Conservation (phyloP, 2,113 vertebrate genomes). For the Cebus imitator region DNA sequence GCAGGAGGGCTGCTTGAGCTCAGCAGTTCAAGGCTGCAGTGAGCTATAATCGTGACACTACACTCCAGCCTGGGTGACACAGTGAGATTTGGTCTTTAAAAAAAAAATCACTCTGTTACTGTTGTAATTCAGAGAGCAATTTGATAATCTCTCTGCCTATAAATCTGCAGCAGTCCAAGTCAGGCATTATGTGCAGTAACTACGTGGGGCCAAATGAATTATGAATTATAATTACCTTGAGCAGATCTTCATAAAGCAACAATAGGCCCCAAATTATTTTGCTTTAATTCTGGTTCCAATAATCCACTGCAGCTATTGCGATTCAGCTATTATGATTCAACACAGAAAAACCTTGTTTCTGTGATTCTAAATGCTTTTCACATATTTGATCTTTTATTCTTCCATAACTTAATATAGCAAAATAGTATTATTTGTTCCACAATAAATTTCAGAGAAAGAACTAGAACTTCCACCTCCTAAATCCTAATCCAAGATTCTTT, state of each 20-base stretch:
- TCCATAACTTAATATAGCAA: not conserved
- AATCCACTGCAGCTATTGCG: not conserved
- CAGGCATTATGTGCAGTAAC: not conserved
- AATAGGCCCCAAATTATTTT: constrained; percentile 28
- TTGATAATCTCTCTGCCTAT: not conserved
- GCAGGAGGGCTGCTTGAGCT: too few relatives aligned
- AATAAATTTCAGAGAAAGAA: constrained; percentile 13
- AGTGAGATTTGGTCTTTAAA: too few relatives aligned
- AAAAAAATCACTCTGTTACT: not conserved
- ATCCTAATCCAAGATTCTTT: not conserved
- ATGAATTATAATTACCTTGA: constrained; percentile 29
- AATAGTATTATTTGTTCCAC: not conserved
- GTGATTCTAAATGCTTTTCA: not conserved
- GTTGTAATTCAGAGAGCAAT: not conserved
- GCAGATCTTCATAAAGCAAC: not conserved
- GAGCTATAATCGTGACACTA: too few relatives aligned
- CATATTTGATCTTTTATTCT: constrained; percentile 11
- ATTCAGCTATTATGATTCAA: not conserved
- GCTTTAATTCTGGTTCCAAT: constrained; percentile 41
- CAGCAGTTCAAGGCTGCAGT: too few relatives aligned
- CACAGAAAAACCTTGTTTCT: not conserved
- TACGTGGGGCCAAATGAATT: not conserved
- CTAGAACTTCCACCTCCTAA: not conserved
- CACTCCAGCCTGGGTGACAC: too few relatives aligned
- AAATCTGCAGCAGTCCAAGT: not conserved